Percentiles rank a stretch among this genome's conserved stretches.
Evolutionary conservation across 2,888 invertebrate genomes (phyloP).

Genomic region (Plagodis dolabraria): DNA sequence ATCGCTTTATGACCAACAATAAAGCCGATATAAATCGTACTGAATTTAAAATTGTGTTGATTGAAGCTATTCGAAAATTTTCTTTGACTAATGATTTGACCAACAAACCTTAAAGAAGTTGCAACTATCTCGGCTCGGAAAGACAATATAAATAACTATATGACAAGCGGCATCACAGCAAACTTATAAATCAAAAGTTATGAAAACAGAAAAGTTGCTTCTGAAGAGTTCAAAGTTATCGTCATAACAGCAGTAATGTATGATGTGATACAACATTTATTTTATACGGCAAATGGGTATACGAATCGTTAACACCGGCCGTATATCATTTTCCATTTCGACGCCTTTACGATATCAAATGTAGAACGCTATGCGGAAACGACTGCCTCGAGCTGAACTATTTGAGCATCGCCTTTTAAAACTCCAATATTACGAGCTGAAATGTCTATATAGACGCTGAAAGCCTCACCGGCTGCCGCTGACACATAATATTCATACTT

Average conservation of each 20-base stretch:
- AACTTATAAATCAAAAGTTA: slow-evolving; percentile 10
- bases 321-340: slow-evolving; percentile 54
- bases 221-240: slow-evolving; percentile 24
- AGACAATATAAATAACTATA: too few species aligned
- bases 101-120: too few species aligned
- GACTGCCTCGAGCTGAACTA: slow-evolving; percentile 43
- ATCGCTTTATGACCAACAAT: neutral
- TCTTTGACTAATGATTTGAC: too few species aligned
- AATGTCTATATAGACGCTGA: slow-evolving; percentile 54
- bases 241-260: slow-evolving; percentile 19
- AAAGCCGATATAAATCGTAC: neutral
- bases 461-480: slow-evolving; percentile 55
- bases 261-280: slow-evolving; percentile 35
- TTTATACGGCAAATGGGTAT: slow-evolving; percentile 39
- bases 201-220: slow-evolving; percentile 9
- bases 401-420: slow-evolving; percentile 55
- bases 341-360: slow-evolving; percentile 43
- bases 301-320: slow-evolving; percentile 48
- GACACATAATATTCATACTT: slow-evolving; percentile 63
- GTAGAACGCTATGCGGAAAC: slow-evolving; percentile 61
- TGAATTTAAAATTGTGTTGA: neutral
- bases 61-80: too few species aligned
- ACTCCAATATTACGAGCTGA: slow-evolving; percentile 61
- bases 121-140: too few species aligned
- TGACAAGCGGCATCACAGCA: neutral